These are phyloP conservation scores for Austrofundulus limnaeus DNA, from an alignment of 2,113 vertebrate species.

Conservation along the genomic window DNA sequence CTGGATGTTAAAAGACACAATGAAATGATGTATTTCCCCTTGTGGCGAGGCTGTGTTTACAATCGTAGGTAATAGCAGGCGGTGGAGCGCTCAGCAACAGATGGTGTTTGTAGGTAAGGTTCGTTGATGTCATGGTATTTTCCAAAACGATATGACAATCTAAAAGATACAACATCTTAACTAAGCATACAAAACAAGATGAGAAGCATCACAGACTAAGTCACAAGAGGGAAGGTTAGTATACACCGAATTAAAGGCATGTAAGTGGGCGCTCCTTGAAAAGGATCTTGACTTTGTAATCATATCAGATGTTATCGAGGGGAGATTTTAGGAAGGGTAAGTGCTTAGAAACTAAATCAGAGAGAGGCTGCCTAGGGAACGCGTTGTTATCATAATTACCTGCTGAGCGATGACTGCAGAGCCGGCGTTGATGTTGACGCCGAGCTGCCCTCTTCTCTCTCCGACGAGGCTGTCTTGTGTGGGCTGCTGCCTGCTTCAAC, in stretches of 20 bases:
- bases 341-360: slow-evolving; percentile 69
- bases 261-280: slow-evolving; percentile 63
- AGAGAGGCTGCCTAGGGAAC: slow-evolving; percentile 65
- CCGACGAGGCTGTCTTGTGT: slow-evolving; percentile 53
- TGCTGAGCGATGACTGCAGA: slow-evolving; percentile 67
- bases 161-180: slow-evolving; percentile 27
- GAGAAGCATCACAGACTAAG: slow-evolving; percentile 25
- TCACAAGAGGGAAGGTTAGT: slow-evolving; percentile 50
- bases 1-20: slow-evolving; percentile 57
- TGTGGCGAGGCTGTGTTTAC: slow-evolving; percentile 51
- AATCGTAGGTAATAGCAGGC: slow-evolving; percentile 45
- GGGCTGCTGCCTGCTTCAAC: slow-evolving; percentile 47
- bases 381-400: slow-evolving; percentile 73
- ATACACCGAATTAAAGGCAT: slow-evolving; percentile 56
- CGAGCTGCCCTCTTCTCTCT: slow-evolving; percentile 49
- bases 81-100: slow-evolving; percentile 33
- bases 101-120: slow-evolving; percentile 49
- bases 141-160: slow-evolving; percentile 39
- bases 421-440: slow-evolving; percentile 64
- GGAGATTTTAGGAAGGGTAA: slow-evolving; percentile 70
- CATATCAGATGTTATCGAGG: slow-evolving; percentile 67
- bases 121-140: slow-evolving; percentile 44
- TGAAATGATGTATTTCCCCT: slow-evolving; percentile 57
- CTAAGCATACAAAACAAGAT: slow-evolving; percentile 28
- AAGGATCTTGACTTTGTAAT: slow-evolving; percentile 74